Evolutionary conservation across 2,113 vertebrate genomes (phyloP).

Genomic region (Ahaetulla prasina): DNA sequence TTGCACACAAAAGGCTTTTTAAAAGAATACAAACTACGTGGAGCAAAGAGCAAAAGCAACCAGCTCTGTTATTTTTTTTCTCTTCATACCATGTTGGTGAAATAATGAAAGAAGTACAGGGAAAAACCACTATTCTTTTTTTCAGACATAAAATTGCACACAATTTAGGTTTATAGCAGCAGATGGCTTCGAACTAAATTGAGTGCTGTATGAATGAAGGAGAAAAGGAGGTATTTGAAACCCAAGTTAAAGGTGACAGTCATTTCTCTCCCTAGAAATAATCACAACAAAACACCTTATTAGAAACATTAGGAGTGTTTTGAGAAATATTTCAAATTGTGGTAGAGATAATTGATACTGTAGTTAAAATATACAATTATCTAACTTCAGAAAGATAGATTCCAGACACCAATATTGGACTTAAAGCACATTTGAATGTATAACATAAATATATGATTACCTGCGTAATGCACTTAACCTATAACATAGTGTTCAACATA

Average conservation of each 20-base stretch:
- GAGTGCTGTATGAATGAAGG: conserved; percentile 21
- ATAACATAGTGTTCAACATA: conserved; percentile 21
- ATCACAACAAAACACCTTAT: background rate
- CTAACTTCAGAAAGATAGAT: background rate
- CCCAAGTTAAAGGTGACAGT: background rate
- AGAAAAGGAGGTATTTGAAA: conserved; percentile 20
- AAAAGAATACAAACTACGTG: conserved; percentile 22
- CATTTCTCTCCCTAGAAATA: conserved; percentile 19
- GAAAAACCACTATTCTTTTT: background rate
- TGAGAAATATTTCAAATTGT: conserved; percentile 4
- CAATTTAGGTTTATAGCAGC: conserved; percentile 37
- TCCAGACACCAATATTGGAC: background rate
- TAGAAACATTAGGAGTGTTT: background rate
- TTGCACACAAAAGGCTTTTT: background rate
- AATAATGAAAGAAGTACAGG: conserved; percentile 40
- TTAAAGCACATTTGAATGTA: background rate
- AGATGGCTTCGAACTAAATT: conserved; percentile 22
- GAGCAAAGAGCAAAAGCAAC: conserved; percentile 13
- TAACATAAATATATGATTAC: background rate
- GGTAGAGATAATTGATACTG: background rate
- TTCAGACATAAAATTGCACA: conserved; percentile 46
- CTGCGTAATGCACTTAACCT: background rate
- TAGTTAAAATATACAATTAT: background rate
- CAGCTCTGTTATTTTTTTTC: conserved; percentile 24
- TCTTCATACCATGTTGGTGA: conserved; percentile 17